Percentiles rank a stretch among this genome's conserved stretches.
phyloP scores from a whole-genome alignment of 1,140 invertebrate species.

The Calliphora vicina region DNA sequence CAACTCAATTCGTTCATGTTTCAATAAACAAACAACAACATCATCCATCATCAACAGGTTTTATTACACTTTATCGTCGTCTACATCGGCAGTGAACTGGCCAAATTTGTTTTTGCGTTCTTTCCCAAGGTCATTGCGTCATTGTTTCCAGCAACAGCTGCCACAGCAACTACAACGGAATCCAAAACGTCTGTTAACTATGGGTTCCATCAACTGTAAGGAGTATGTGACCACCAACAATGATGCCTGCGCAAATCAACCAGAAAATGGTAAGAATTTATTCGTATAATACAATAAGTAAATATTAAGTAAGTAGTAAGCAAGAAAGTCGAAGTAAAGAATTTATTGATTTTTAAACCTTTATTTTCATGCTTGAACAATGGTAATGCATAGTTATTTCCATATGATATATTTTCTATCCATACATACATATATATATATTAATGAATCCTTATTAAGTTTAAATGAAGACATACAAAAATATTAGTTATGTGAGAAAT shows the following conservation, averaged over 20 bases:
- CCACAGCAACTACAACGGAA: background rate
- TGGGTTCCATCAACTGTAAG: constrained; percentile 35
- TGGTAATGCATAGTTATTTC: too few relatives aligned
- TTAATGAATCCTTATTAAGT: too few relatives aligned
- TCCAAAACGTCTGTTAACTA: background rate
- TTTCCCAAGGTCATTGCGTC: constrained; percentile 25
- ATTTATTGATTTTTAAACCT: too few relatives aligned
- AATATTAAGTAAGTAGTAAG: too few relatives aligned
- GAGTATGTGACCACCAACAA: constrained; percentile 30
- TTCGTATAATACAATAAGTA: background rate
- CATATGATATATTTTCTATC: too few relatives aligned
- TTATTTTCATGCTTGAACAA: too few relatives aligned
- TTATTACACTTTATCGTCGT: background rate
- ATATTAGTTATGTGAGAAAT: too few relatives aligned
- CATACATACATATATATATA: too few relatives aligned
- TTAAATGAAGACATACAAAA: too few relatives aligned
- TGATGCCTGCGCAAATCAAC: background rate
- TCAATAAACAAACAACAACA: background rate
- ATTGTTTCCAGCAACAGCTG: constrained; percentile 5
- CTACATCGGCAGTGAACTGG: background rate
- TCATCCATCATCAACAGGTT: constrained; percentile 23
- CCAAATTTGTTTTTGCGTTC: background rate
- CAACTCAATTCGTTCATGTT: background rate
- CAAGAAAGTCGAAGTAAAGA: too few relatives aligned
- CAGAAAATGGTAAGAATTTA: constrained; percentile 14